Conservation (phyloP, 2,888 invertebrate genomes). For the Tethea ocularis region DNA sequence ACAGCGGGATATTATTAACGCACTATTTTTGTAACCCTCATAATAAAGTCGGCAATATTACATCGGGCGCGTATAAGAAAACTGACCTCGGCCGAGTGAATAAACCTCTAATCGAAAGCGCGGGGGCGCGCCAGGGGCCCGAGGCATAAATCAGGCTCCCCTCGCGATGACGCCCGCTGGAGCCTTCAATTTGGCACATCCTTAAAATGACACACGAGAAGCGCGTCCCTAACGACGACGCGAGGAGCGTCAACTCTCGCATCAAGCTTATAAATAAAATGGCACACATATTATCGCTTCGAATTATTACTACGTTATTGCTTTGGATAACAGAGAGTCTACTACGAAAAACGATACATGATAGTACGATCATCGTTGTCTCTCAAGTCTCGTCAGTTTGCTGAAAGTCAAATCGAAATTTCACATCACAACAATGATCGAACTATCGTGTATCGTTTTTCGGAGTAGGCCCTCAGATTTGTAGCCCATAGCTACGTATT, state of each 20-base stretch:
- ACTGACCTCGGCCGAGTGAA: conserved; percentile 80
- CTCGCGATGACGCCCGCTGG: conserved; percentile 75
- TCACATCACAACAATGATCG: too few species aligned
- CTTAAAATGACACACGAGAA: conserved; percentile 84
- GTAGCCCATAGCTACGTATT: background rate
- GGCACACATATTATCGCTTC: conserved; percentile 47
- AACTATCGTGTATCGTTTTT: too few species aligned
- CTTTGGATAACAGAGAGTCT: background rate
- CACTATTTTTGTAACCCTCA: conserved; percentile 48
- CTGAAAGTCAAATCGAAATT: too few species aligned
- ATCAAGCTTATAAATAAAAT: conserved; percentile 57
- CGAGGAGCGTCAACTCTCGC: conserved; percentile 59
- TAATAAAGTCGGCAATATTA: conserved; percentile 61
- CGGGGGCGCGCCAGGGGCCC: conserved; percentile 59
- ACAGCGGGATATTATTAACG: conserved; percentile 29
- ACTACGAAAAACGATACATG: too few species aligned
- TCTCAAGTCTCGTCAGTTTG: too few species aligned
- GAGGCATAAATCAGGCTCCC: conserved; percentile 80
- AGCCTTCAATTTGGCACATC: conserved; percentile 84
- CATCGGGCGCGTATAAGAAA: conserved; percentile 63
- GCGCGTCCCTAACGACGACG: conserved; percentile 74
- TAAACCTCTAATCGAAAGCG: conserved; percentile 75
- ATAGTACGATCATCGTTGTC: too few species aligned
- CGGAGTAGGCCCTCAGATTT: too few species aligned
- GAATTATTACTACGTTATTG: conserved; percentile 28